A percentile compares a stretch with the other conserved stretches of the same genome.
These are phyloP conservation scores for Zoanthus sansibaricus DNA, from an alignment of 92 coral and sea anemone species.

Conservation along the genomic window DNA sequence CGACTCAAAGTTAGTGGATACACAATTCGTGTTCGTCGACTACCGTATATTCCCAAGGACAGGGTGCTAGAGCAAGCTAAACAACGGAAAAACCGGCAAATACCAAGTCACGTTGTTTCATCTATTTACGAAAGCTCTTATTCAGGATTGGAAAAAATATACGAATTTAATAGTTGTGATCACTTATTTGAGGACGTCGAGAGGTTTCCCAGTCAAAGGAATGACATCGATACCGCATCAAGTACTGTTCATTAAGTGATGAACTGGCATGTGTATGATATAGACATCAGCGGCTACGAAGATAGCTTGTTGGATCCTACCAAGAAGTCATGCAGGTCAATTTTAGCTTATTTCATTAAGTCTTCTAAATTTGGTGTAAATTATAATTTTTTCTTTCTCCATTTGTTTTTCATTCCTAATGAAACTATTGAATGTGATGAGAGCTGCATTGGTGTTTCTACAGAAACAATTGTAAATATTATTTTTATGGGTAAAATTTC, in stretches of 20 bases:
- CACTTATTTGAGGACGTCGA: constrained; percentile 82
- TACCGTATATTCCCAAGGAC: constrained; percentile 73
- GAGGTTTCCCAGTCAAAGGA: constrained; percentile 27
- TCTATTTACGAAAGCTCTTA: constrained; percentile 81
- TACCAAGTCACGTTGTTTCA: constrained; percentile 87
- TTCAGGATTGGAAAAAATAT: constrained; percentile 76
- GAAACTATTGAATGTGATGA: no score
- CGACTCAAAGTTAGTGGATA: constrained; percentile 89
- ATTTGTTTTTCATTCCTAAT: no score
- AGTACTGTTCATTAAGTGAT: constrained; percentile 8
- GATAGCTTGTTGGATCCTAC: no score
- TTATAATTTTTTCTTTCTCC: no score
- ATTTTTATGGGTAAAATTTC: no score
- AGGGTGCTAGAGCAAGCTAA: constrained; percentile 80
- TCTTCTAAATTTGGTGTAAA: no score
- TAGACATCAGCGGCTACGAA: no score
- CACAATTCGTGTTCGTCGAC: constrained; percentile 77
- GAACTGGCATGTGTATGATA: no score
- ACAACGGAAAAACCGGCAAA: constrained; percentile 80
- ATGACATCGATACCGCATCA: constrained; percentile 8
- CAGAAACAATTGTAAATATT: no score
- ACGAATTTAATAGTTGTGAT: constrained; percentile 70
- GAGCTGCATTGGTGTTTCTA: no score
- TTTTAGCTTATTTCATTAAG: no score
- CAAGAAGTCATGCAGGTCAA: no score